Base-by-base conservation (phyloP, 1,140 invertebrate species). In the Drosophila ficusphila region DNA sequence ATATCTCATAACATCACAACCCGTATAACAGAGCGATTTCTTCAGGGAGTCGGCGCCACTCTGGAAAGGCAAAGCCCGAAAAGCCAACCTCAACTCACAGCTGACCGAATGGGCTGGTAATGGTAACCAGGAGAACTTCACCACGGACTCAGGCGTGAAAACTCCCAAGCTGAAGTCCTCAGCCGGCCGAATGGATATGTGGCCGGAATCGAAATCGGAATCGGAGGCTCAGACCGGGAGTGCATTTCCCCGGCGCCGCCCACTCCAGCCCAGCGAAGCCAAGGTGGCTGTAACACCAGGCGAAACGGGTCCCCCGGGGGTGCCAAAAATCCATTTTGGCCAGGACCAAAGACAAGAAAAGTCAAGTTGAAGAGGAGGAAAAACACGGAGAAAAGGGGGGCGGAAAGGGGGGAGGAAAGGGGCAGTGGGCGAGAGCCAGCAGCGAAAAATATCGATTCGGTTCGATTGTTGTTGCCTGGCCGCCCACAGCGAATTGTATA, bases 401-500 rank as follows among this genome's bases (percentile, higher is more conserved):
- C 7, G 1, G 51, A 27, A 42, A 33, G 9, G 38, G n/a, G 9
- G 1, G n/a, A 18, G 7, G n/a, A 29, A 34, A 19, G 12, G 12
- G 16, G 16, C 33, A 29, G 25, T 16, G 5, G 33, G 29, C 41
- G 25, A 7, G 5, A 12, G 29, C 41, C 33, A 46, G 27, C 71
- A 76, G 77, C 82, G 73, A 64, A 78, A 78, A 78, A 76, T 88
- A 86, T 86, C 78, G 82, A 86, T 86, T 86, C 58, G 31, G 16
- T 78, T 61, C 82, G 58, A 69, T 73, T 73, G 69, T 60, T 64
- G 56, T 76, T 49, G 74, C 39, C 39, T 27, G 56, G 38, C 36
- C 57, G 67, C 52, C 57, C 70, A 34, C 53, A 64, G 54, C 71
- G 44, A 31, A 48, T 34, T 79, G 53, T 81, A 69, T 79, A 86